Base-by-base conservation (phyloP, 2,797 vertebrate genomes). In the Karalla daura region DNA sequence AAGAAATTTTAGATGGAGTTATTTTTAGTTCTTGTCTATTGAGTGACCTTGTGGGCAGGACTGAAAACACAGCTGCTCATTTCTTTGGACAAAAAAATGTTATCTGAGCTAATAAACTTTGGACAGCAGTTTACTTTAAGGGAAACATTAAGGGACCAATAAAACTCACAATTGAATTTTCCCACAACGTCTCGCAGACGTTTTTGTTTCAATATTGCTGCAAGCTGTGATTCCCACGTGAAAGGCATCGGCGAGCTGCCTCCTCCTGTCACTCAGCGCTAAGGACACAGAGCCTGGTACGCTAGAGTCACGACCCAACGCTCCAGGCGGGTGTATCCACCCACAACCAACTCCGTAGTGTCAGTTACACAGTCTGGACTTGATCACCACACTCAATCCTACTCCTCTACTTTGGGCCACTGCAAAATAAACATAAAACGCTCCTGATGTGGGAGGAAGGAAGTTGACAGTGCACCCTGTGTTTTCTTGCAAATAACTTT, bases 211-310 rank as follows among this genome's bases (percentile, higher is more conserved):
- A 86, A 86, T 91, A 92, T 93, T 91, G 92, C 92, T 94, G 90
- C 95, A 96, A 96, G 93, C 95, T 96, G 94, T 93, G 95, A 96
- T 97, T 97, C 96, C 96, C 96, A 97, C 81, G 95, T 97, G 96
- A 97, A 98, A 96, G 92, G 91, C 95, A 95, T 94, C 93, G 91
- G 85, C 86, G 85, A 89, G 87, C 93, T 95, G 95, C 94, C 94
- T 95, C 91, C 91, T 91, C 88, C 93, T 96, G 96, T 95, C 97
- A 97, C 95, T 98, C 96, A 96, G 81, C 68, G 23, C 84, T 87
- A 87, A 93, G 93, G 91, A 84, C 92, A 92, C 88, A 92, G 91
- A 89, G 88, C 81, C 81, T 88, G 94, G 94, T 95, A 96, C 95
- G 94, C 91, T 83, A 90, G 70, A 94, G 95, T 94, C 94, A 76